These are phyloP conservation scores for Nephrocerus scutellatus DNA, from an alignment of 2,888 invertebrate genomes.

Conservation along the genomic window DNA sequence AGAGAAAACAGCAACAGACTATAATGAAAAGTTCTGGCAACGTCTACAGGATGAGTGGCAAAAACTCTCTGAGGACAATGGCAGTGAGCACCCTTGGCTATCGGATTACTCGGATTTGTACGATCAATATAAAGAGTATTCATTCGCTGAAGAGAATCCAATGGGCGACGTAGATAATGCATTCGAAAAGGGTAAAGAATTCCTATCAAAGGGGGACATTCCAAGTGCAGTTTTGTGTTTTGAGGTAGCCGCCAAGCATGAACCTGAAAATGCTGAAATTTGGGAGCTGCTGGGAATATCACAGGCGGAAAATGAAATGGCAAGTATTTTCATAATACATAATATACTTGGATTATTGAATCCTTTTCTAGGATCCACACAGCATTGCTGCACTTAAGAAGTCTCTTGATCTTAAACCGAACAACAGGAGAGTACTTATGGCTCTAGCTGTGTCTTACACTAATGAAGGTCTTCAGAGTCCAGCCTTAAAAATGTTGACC, in stretches of 20 bases:
- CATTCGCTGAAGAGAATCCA: constrained; percentile 68
- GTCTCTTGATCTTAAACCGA: constrained; percentile 71
- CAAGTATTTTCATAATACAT: constrained; percentile 20
- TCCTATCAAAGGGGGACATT: constrained; percentile 78
- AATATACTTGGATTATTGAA: constrained; percentile 3
- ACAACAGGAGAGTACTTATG: constrained; percentile 78
- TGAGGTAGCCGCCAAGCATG: constrained; percentile 86
- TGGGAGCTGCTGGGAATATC: constrained; percentile 86
- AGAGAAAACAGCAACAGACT: constrained; percentile 55
- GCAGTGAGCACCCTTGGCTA: constrained; percentile 61
- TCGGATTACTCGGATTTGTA: constrained; percentile 59
- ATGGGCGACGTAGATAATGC: constrained; percentile 71
- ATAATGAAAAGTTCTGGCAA: constrained; percentile 57
- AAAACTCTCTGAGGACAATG: constrained; percentile 56
- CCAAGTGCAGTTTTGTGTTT: constrained; percentile 94
- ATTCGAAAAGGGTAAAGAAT: constrained; percentile 76
- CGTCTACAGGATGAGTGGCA: constrained; percentile 71
- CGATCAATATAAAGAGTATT: constrained; percentile 55
- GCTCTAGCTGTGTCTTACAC: constrained; percentile 90
- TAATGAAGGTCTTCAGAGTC: constrained; percentile 88
- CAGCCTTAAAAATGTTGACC: constrained; percentile 75
- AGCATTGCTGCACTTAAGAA: constrained; percentile 88
- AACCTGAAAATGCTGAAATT: constrained; percentile 69
- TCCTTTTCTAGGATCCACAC: constrained; percentile 60
- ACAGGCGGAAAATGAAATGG: constrained; percentile 94